Base-by-base conservation (phyloP, 2,113 vertebrate genomes). In the Pelmatolapia mariae region DNA sequence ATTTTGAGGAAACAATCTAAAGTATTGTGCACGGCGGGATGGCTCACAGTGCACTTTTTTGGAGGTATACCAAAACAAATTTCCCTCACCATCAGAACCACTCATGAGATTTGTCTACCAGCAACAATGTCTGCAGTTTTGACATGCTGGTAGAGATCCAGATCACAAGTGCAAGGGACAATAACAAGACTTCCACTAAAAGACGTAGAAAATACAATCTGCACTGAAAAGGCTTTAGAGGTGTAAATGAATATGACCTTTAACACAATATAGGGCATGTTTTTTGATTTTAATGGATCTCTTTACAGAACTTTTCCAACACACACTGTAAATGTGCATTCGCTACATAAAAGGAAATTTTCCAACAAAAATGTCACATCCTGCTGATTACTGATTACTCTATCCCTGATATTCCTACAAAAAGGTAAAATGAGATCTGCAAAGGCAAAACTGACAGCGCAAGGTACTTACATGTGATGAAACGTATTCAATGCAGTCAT, bases 401-500 rank as follows among this genome's bases (percentile, higher is more conserved):
- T 31, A 43, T 76, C 56, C 18, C 22, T 10, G 50, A 26, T 9
- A 36, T 18, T 36, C 10, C 4, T n/a, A 40, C 61, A 18, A 40
- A 63, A 45, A n/a, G 7, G 63, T 83, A 10, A 56, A 73, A 29
- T 0, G 8, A 76, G 59, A 24, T 38, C 22, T 45, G 11, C 6
- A 26, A 29, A 80, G 3, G 8, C 18, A 36, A 63, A 31, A 66
- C 13, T 57, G 47, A 40, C 10, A 57, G n/a, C 5, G 16, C 9
- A 18, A 63, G 36, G 18, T 81, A 97, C 98, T 98, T 96, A 99
- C 99, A 87, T 99, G 97, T 7, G 98, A 97, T 38, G 99, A 98
- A 93, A 99, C 98, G 71, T 99, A 99, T 13, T 97, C 96, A 89
- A 99, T 97, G 94, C 99, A 99, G 93, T 99, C 98, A 94, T 99